A percentile compares a stretch with the other conserved stretches of the same genome.
These are phyloP conservation scores for Drosophila falleni DNA, from an alignment of 2,888 invertebrate species.

Conservation along the genomic window DNA sequence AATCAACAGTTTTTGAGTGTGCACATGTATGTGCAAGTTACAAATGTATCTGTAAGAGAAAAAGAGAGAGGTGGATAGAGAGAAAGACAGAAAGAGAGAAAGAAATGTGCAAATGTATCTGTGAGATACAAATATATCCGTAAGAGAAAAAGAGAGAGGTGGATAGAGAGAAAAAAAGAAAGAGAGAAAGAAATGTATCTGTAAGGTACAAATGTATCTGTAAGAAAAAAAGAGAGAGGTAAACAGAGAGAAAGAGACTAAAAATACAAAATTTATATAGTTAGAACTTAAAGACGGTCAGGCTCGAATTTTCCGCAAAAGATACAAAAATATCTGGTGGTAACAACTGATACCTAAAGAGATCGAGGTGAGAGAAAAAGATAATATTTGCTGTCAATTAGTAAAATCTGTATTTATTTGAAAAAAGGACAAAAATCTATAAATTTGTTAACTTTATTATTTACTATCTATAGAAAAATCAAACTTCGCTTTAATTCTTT, in stretches of 20 bases:
- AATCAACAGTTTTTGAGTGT: conserved; percentile 1
- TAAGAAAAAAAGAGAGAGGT: neutral
- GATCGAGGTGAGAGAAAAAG: no score
- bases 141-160: neutral
- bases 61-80: neutral
- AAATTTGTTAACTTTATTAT: no score
- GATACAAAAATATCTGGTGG: neutral
- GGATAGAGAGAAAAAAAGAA: no score
- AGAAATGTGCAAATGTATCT: conserved; percentile 11
- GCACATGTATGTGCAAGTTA: conserved; percentile 3
- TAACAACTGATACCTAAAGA: no score
- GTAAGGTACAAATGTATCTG: neutral
- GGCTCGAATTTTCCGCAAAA: neutral
- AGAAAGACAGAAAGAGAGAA: neutral
- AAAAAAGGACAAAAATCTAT: no score
- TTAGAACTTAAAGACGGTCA: no score
- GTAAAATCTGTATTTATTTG: no score
- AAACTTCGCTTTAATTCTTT: no score
- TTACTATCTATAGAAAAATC: no score
- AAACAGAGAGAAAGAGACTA: neutral
- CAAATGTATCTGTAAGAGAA: neutral
- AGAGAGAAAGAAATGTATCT: no score
- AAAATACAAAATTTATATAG: neutral
- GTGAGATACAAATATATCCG: neutral
- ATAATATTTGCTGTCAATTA: no score